Conservation (phyloP, 2,113 vertebrate species). For the Microtus oregoni region DNA sequence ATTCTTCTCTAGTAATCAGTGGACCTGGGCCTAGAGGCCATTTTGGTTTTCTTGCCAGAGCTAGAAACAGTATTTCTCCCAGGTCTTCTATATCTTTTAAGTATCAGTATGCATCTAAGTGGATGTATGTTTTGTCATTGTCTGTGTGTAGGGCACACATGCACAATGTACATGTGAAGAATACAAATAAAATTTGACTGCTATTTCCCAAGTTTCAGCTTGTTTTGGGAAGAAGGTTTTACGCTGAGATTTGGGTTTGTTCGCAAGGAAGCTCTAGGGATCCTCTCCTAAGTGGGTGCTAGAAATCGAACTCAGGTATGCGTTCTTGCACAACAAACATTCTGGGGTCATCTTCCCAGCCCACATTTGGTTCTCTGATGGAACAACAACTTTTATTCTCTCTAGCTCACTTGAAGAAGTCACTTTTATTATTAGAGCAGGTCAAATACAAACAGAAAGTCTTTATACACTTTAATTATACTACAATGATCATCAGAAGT, state of each 20-base stretch:
- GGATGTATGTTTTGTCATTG: not conserved
- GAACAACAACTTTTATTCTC: not conserved
- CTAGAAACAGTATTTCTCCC: not conserved
- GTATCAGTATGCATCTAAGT: not conserved
- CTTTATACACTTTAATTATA: not conserved
- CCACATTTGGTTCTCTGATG: not conserved
- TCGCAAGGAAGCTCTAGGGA: not conserved
- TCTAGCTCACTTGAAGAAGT: slow-evolving; percentile 29
- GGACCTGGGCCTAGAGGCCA: not conserved
- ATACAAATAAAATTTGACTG: not conserved
- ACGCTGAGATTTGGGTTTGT: not conserved
- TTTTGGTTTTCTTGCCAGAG: not conserved
- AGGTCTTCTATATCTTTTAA: not conserved
- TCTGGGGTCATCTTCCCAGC: not conserved
- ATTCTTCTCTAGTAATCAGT: not conserved
- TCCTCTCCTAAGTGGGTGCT: not conserved
- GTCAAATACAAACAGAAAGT: slow-evolving; percentile 22
- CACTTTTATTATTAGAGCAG: slow-evolving; percentile 30
- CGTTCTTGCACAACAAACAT: no score
- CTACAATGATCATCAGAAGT: not conserved
- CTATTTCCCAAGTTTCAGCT: not conserved
- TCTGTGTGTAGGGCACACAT: not conserved
- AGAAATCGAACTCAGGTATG: no score
- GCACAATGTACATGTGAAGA: not conserved
- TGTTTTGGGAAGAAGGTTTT: not conserved